A percentile compares a stretch with the other conserved stretches of the same genome.
These are phyloP conservation scores for Aporophyla nigra DNA, from an alignment of 2,888 invertebrate species.

Conservation along the genomic window DNA sequence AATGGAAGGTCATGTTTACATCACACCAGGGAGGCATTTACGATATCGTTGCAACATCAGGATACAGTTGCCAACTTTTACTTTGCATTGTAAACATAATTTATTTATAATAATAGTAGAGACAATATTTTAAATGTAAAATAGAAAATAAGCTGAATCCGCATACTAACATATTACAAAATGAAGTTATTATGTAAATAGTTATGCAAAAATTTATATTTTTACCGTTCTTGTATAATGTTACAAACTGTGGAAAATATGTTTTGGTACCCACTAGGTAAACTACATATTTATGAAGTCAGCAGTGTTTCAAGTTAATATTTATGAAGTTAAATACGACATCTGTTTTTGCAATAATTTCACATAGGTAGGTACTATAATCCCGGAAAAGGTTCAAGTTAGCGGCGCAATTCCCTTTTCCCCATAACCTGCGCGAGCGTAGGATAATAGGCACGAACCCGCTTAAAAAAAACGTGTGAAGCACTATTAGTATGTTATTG, in stretches of 20 bases:
- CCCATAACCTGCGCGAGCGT: background rate
- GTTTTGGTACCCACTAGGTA: slow-evolving; percentile 20
- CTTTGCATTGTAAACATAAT: slow-evolving; percentile 37
- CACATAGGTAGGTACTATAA: background rate
- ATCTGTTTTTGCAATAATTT: slow-evolving; percentile 20
- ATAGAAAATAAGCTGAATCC: slow-evolving; percentile 27
- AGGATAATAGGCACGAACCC: background rate
- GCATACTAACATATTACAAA: slow-evolving; percentile 29
- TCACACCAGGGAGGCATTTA: slow-evolving; percentile 42
- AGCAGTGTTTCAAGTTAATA: slow-evolving; percentile 7
- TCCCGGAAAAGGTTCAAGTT: slow-evolving; percentile 6
- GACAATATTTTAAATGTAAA: slow-evolving; percentile 40
- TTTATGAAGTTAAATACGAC: slow-evolving; percentile 7
- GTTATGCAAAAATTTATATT: slow-evolving; percentile 40
- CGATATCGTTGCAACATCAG: slow-evolving; percentile 46
- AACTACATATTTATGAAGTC: slow-evolving; percentile 38
- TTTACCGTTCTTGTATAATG: slow-evolving; percentile 40
- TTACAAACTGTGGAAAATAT: slow-evolving; percentile 25
- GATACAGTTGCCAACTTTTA: slow-evolving; percentile 50
- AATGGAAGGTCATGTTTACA: slow-evolving; percentile 53
- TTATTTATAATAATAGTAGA: slow-evolving; percentile 27
- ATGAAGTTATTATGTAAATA: slow-evolving; percentile 57
- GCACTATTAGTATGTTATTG: slow-evolving; percentile 17
- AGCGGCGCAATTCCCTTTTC: slow-evolving; percentile 7
- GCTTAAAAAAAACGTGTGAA: slow-evolving; percentile 22